phyloP scores from a whole-genome alignment of 1,140 invertebrate genomes.

The Ips typographus region DNA sequence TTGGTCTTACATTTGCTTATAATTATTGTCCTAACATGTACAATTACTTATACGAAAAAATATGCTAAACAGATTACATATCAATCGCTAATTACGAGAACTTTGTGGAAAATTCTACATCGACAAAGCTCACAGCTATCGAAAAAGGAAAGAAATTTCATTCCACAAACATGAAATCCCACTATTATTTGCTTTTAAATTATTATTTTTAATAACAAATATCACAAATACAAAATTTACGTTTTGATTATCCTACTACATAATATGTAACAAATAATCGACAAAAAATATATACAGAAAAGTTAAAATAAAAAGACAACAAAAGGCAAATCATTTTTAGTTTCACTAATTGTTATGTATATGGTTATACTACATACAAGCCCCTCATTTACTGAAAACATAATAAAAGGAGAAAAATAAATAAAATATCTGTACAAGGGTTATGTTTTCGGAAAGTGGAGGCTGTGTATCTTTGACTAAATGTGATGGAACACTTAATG shows the following conservation, averaged over 20 bases:
- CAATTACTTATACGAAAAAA: constrained; percentile 1
- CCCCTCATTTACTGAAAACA: constrained; percentile 24
- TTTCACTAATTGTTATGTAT: constrained; percentile 41
- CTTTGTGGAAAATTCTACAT: constrained; percentile 26
- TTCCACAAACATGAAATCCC: background rate
- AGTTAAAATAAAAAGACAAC: constrained; percentile 26
- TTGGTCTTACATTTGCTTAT: constrained; percentile 8
- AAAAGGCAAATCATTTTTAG: constrained; percentile 40
- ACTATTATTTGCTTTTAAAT: constrained; percentile 12
- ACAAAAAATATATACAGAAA: constrained; percentile 39
- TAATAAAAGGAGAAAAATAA: constrained; percentile 43
- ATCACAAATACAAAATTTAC: constrained; percentile 28
- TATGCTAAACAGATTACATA: constrained; percentile 18
- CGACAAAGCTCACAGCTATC: background rate
- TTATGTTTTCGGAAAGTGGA: constrained; percentile 29
- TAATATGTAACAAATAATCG: constrained; percentile 2
- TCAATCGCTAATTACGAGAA: constrained; percentile 24
- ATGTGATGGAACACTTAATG: constrained; percentile 47
- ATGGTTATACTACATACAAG: constrained; percentile 50
- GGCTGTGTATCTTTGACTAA: constrained; percentile 44
- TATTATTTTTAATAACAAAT: constrained; percentile 24
- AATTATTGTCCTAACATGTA: constrained; percentile 31
- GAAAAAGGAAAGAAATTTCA: constrained; percentile 3
- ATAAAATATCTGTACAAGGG: constrained; percentile 47
- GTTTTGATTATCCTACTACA: constrained; percentile 23